Evolutionary conservation across 2,797 vertebrate species (phyloP).

Genomic region (Novumbra hubbsi): DNA sequence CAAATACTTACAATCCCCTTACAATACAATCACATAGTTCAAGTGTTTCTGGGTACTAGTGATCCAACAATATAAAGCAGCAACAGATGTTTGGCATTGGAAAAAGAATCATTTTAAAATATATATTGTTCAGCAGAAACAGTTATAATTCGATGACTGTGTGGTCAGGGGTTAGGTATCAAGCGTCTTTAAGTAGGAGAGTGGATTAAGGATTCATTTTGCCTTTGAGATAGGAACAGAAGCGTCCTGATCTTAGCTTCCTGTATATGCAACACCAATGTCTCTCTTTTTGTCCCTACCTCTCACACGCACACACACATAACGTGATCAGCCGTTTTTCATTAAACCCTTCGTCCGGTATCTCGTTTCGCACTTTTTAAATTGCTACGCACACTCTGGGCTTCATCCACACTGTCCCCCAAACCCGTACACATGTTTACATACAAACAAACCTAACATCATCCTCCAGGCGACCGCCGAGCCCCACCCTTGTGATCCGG

Average conservation of each 20-base stretch:
- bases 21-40: constrained; percentile 50
- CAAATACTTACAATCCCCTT: constrained; percentile 38
- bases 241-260: too few relatives aligned
- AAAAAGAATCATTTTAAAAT: constrained; percentile 23
- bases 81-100: constrained; percentile 70
- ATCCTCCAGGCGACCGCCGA: too few relatives aligned
- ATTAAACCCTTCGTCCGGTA: constrained; percentile 30
- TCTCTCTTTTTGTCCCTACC: too few relatives aligned
- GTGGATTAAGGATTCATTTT: too few relatives aligned
- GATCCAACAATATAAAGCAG: constrained; percentile 67
- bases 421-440: background rate
- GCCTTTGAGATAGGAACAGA: too few relatives aligned
- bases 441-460: background rate
- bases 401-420: constrained; percentile 1
- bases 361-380: constrained; percentile 40
- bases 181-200: too few relatives aligned
- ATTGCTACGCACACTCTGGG: constrained; percentile 14
- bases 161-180: background rate
- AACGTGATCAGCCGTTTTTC: constrained; percentile 35
- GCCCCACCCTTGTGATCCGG: too few relatives aligned
- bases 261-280: too few relatives aligned
- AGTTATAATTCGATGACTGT: constrained; percentile 20
- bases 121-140: constrained; percentile 35
- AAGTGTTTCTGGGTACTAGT: constrained; percentile 68
- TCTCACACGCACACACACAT: constrained; percentile 7